Base-by-base conservation (phyloP, 1,140 invertebrate genomes). In the Phthorimaea operculella region DNA sequence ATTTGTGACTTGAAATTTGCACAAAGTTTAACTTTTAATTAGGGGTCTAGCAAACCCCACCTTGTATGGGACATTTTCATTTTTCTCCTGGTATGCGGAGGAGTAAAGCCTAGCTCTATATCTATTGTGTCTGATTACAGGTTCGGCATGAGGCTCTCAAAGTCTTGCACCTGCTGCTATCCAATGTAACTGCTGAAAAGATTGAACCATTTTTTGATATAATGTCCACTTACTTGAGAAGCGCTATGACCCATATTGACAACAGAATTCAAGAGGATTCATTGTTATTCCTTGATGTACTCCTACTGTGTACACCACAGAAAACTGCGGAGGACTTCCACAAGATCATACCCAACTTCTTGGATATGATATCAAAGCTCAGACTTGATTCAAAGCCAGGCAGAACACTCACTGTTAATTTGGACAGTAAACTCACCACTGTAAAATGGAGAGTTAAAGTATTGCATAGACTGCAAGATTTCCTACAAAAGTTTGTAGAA, bases 171-270 rank as follows among this genome's bases (percentile, higher is more conserved):
- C 68, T 87, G 9, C 83, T 95, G 48, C 79, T 94, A 10, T 80
- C 88, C 12, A 81, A 88, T 67, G 85, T 90, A 55, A 64, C 73
- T 39, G 33, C 64, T 0, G 74, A 85, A 28, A 86, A 86, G 21
- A 69, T 89, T 16, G 76, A 83, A 16, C 92, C 93, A 12, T 94
- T 94, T 70, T 92, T 91, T 68, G 88, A 91, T 59, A 87, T 93
- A 9, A 78, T 96, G 44, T 89, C 90, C 39, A 92, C 92, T 10
- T 94, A 95, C 70, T 74, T 96, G 33, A 88, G 90, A 33, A 96
- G 94, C 86, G 91, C 93, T 0, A 95, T 96, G 93, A 95, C 93
- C 9, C 93, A 96, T 64, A 93, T 97, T 54, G 88, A 93, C 73
- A 88, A 88, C 11, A 86, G 87, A 48, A 91, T 96, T 51, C 92